Evolutionary conservation across 1,140 invertebrate genomes (phyloP).

Genomic region (Asbolus verrucosus): DNA sequence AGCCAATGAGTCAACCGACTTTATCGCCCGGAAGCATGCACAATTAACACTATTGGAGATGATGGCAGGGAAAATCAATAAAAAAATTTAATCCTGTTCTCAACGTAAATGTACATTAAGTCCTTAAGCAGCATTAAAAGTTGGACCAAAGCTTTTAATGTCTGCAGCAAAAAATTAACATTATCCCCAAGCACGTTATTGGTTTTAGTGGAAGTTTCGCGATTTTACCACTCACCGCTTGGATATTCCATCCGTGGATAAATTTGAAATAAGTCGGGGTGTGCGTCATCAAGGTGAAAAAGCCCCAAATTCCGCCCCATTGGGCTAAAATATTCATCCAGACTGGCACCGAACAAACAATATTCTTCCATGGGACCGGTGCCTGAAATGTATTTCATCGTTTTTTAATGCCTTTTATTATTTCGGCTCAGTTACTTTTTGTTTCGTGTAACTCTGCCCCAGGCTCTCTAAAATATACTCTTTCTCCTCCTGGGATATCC

Average conservation of each 20-base stretch:
- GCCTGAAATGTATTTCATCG: no score
- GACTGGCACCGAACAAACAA: slow-evolving; percentile 79
- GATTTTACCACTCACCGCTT: slow-evolving; percentile 74
- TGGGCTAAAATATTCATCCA: slow-evolving; percentile 84
- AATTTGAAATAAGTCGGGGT: slow-evolving; percentile 88
- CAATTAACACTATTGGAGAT: background rate
- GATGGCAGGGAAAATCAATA: slow-evolving; percentile 35
- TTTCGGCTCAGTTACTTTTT: no score
- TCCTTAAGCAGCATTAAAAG: no score
- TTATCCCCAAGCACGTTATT: background rate
- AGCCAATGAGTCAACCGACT: no score
- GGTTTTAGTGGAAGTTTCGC: no score
- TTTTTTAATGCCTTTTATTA: background rate
- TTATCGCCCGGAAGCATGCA: slow-evolving; percentile 18
- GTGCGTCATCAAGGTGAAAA: slow-evolving; percentile 87
- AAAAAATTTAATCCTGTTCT: no score
- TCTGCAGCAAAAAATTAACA: no score
- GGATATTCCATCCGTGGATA: slow-evolving; percentile 85
- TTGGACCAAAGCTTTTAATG: no score
- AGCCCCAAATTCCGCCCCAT: slow-evolving; percentile 86
- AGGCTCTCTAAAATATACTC: slow-evolving; percentile 70
- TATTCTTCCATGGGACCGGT: slow-evolving; percentile 78
- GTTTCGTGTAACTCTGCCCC: slow-evolving; percentile 65
- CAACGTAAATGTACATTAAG: no score
- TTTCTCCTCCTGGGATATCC: slow-evolving; percentile 77